Evolutionary conservation across 2,888 invertebrate species (phyloP), one percentile per base, ranked within the genome.

Genomic region (Rhodophaea formosa): DNA sequence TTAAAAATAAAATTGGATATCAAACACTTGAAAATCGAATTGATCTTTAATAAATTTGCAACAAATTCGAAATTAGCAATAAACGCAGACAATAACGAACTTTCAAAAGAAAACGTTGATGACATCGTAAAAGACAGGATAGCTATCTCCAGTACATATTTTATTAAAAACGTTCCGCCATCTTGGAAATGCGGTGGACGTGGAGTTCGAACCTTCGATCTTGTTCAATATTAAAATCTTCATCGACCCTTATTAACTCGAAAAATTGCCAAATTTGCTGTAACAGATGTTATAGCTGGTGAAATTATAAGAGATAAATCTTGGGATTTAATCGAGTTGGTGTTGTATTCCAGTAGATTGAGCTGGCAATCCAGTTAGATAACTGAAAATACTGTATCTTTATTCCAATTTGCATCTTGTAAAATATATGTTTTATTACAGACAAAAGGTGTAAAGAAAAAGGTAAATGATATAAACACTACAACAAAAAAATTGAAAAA

Each of bases 141-240:
- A 63, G 60, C 69, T 67, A 69, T 67, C 64, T 64, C 62, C 56
- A 63, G 74, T 77, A 79, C 77, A 80, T 82, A 79, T 85, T 83
- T 82, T 85, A 86, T 85, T 86, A 85, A 85, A 86, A 86, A 85
- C 85, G 72, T 86, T 85, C 74, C 58, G 70, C 67, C 74, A 74
- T 82, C 77, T 67, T 76, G 80, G 80, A 81, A 77, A 78, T 80
- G 69, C 75, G 71, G 75, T 70, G 68, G 67, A 68, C 71, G 74
- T 76, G 68, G 74, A 74, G 72, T 75, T 75, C 57, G 58, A 56
- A 68, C 67, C 71, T 68, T 51, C 77, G 75, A 80, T 82, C 75
- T 75, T 65, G 71, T 70, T 76, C 69, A 80, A 79, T 85, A 82
- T 84, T 84, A 81, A 82, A 80, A 79, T 80, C 70, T 70, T 75